Base-by-base conservation (phyloP, 2,888 invertebrate genomes). In the Torymus auratus region DNA sequence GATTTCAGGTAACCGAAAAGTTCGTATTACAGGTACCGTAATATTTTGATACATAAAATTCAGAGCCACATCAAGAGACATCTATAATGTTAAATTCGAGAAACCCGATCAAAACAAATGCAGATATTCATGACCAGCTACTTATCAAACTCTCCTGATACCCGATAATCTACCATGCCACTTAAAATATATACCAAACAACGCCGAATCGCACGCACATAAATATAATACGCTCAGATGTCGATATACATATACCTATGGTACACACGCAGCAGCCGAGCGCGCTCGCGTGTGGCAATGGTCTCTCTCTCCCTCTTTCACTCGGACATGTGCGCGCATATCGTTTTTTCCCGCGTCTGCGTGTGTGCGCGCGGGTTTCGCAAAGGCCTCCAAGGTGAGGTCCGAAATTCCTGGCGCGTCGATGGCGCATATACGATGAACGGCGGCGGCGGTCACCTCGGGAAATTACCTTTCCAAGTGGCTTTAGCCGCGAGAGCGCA, bases 301-400 rank as follows among this genome's bases (percentile, higher is more conserved):
- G 64, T 71, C 71, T 65, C 23, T 70, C 56, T 23, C 41, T 55
- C 13, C 3, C 28, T 41, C 52, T 14, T 52, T 5, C 64, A 1
- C 28, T 28, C 28, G 28, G 28, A 28, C 28, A 28, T 28, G 7
- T 28, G 28, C 28, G 28, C 28, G 28, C 28, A 28, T 50, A 13
- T 28, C n/a, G 17, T 17, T 41, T 62, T 58, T 28, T 23, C 15
- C 65, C 15, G 17, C 10, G 28, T 17, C n/a, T 13, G 0, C 2
- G 28, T 28, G 28, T 28, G 28, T 4, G 41, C 67, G 4, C 14
- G 65, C n/a, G 23, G 64, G 64, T 82, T 82, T 82, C 82, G 79
- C 73, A 82, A 82, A 79, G 65, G 60, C 69, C 23, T 28, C 61
- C 82, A 82, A 82, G 82, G 82, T 79, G 65, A 82, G 68, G 76